Base-by-base conservation (phyloP, 2,113 vertebrate species). In the Kryptolebias marmoratus region DNA sequence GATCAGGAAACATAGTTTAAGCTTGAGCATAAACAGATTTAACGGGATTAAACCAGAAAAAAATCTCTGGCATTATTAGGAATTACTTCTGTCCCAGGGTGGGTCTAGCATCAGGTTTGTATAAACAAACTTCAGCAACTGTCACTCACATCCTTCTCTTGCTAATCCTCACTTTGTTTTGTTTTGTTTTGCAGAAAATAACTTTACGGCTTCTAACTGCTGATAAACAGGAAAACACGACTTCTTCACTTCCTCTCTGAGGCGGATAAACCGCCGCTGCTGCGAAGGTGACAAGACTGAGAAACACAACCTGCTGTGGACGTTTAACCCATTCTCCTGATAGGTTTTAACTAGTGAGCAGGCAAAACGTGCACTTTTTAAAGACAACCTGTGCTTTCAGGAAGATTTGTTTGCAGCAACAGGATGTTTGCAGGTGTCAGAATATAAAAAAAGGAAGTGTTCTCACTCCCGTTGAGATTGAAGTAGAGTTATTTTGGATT, bases 31-130 rank as follows among this genome's bases (percentile, higher is more conserved):
- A n/a, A 62, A 49, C 57, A 50, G 78, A 80, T 48, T 64, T 63
- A 56, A 60, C 15, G 49, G 13, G 69, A 83, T 71, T 82, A 80
- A 82, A 77, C 5, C 54, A 57, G 16, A 55, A 81, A 80, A 42
- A 60, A 61, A 47, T 78, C 75, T 73, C 7, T 57, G 79, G 49
- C 72, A 79, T 85, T 65, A 76, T 0, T 65, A 56, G 32, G 47
- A 81, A 83, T 87, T 78, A 14, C 52, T 10, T 11, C 55, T 16
- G 53, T 82, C 83, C 78, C 71, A 77, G 82, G 73, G 83, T 81
- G 68, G 64, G 50, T 16, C 52, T 3, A 3, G 10, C 14, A n/a
- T 64, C 30, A 77, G 73, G 39, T 65, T 48, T 58, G 18, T 18
- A 11, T 53, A 84, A 71, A 82, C 62, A 74, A 4, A 68, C 32